Evolutionary conservation across 2,797 vertebrate species (phyloP), one percentile per base, ranked within the genome.

Genomic region (Paratrypauchen microcephalus): DNA sequence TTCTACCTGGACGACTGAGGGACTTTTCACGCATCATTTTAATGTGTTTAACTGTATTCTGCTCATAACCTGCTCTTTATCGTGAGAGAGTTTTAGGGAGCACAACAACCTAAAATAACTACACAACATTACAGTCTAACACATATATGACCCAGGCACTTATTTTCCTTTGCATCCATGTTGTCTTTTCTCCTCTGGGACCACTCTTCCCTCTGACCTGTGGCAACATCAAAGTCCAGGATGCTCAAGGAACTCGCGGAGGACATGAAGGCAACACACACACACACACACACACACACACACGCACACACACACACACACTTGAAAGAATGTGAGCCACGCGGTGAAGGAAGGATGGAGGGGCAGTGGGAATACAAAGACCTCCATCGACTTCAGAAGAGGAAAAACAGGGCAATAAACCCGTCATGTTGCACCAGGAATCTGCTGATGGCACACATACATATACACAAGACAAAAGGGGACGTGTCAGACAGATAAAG

Each of bases 361-460:
- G 83, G 89, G 83, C 83, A 89, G 70, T 77, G 77, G 71, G 78
- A 87, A 85, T 79, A 89, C 84, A 86, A 82, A 87, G 86, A 87
- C 79, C 83, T 83, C 84, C 86, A 82, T 76, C 86, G 83, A 80
- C 77, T 87, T 76, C 74, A 86, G 71, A 71, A 79, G 68, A 84
- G 80, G 82, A 88, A 90, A 88, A 91, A 85, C 92, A 91, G 81
- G 52, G 82, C 86, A 84, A 92, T 91, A 92, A 92, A 92, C 88
- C 82, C 79, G 73, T 89, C 90, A 90, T 54, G 90, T 87, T 78
- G 86, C 87, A 82, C 81, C 87, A 90, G 81, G 91, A 94, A 94
- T 94, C 83, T 93, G 94, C 94, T 94, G 94, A 94, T 94, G 84
- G 75, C 81, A 92, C 92, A 93, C 80, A 93, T 91, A 87, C 83